Conservation (phyloP, 2,797 vertebrate species). For the Sebastolobus alascanus region DNA sequence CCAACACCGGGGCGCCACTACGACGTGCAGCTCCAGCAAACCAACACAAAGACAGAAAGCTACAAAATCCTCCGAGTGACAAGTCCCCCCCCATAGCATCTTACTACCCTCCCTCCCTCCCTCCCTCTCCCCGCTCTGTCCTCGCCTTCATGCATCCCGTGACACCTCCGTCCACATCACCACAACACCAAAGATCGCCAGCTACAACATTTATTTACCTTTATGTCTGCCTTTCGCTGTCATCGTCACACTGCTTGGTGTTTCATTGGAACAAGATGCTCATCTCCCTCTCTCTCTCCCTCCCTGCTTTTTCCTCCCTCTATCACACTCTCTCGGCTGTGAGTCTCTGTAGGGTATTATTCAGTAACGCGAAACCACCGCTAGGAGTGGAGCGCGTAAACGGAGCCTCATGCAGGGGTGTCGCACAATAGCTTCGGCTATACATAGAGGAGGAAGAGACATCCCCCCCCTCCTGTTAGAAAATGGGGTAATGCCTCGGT, state of each 20-base stretch:
- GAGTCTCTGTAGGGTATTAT: slow-evolving; percentile 76
- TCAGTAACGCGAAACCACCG: slow-evolving; percentile 83
- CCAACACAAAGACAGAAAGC: slow-evolving; percentile 37
- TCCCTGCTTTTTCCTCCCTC: slow-evolving; percentile 61
- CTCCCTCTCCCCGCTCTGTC: background rate
- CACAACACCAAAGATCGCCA: slow-evolving; percentile 40
- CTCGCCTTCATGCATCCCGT: slow-evolving; percentile 60
- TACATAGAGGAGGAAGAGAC: slow-evolving; percentile 58
- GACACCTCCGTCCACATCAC: slow-evolving; percentile 57
- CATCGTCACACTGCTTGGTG: slow-evolving; percentile 86
- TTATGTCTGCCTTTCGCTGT: slow-evolving; percentile 90
- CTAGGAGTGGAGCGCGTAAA: slow-evolving; percentile 79
- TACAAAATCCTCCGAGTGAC: slow-evolving; percentile 47
- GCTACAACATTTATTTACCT: slow-evolving; percentile 79
- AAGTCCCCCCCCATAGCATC: slow-evolving; percentile 57
- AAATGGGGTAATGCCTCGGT: slow-evolving; percentile 76
- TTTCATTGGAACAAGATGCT: slow-evolving; percentile 87
- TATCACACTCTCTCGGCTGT: slow-evolving; percentile 65
- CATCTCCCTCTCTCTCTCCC: slow-evolving; percentile 71
- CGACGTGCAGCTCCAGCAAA: slow-evolving; percentile 4
- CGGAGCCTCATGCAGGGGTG: slow-evolving; percentile 74
- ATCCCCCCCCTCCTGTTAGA: slow-evolving; percentile 50
- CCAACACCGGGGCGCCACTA: background rate
- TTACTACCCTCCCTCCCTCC: slow-evolving; percentile 13
- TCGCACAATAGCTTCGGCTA: slow-evolving; percentile 61